A percentile compares a stretch with the other conserved stretches of the same genome.
phyloP scores from a whole-genome alignment of 1,140 invertebrate species.

The Drosophila arizonae region DNA sequence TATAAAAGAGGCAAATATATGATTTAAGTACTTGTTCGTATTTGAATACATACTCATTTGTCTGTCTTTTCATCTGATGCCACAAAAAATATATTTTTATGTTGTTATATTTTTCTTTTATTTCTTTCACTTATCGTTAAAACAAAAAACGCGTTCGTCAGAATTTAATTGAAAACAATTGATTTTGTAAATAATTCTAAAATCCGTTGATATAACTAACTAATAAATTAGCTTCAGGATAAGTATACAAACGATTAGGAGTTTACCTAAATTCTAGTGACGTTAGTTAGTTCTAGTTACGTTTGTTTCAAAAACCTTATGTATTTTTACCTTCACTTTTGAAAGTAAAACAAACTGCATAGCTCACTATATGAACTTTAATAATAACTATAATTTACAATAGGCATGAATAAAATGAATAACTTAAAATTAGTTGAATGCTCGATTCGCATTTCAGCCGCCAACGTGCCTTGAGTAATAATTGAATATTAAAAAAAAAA shows the following conservation, averaged over 20 bases:
- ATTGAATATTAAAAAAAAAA: conserved; percentile 20
- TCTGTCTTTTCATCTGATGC: no score
- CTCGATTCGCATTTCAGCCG: conserved; percentile 19
- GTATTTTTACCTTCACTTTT: conserved; percentile 48
- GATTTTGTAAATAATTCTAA: neutral
- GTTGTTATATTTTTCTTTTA: neutral
- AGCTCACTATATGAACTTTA: conserved; percentile 32
- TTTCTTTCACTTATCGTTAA: neutral
- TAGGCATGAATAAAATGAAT: conserved; percentile 35
- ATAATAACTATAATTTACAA: conserved; percentile 5
- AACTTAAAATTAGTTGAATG: conserved; percentile 27
- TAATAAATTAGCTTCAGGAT: conserved; percentile 5
- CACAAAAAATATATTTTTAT: no score
- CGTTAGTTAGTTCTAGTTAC: neutral
- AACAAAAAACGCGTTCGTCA: neutral
- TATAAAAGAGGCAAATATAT: no score
- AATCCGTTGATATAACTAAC: conserved; percentile 15
- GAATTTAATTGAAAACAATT: neutral
- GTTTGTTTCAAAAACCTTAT: conserved; percentile 16
- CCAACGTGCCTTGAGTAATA: conserved; percentile 48
- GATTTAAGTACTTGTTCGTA: no score
- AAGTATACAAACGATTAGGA: conserved; percentile 30
- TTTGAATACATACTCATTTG: no score
- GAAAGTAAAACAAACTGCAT: conserved; percentile 54
- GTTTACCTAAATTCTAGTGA: conserved; percentile 36